Conservation (phyloP, 2,888 invertebrate genomes). For the Drosophila colorata region DNA sequence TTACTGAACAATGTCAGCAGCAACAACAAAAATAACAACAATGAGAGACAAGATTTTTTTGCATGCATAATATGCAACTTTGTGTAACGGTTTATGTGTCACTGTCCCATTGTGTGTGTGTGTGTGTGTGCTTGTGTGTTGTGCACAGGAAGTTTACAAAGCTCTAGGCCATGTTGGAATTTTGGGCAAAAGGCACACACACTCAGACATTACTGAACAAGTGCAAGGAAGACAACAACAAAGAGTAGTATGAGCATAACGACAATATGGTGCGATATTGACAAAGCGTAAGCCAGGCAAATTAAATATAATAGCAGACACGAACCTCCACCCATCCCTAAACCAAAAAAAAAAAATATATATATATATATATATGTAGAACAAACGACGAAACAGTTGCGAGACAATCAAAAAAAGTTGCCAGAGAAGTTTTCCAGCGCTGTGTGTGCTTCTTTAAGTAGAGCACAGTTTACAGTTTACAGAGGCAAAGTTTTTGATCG, state of each 20-base stretch:
- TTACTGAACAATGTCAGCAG: slow-evolving; percentile 63
- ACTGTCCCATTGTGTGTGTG: slow-evolving; percentile 27
- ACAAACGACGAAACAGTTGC: slow-evolving; percentile 40
- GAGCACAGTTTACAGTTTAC: slow-evolving; percentile 33
- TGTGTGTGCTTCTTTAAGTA: slow-evolving; percentile 16
- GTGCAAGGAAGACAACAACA: neutral
- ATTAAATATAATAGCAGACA: slow-evolving; percentile 72
- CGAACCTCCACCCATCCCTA: neutral
- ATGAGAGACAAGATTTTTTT: slow-evolving; percentile 37
- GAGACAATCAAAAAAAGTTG: slow-evolving; percentile 53
- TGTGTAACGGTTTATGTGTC: slow-evolving; percentile 43
- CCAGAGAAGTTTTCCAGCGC: slow-evolving; percentile 52
- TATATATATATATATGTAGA: neutral
- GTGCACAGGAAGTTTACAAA: slow-evolving; percentile 69
- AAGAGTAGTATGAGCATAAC: neutral
- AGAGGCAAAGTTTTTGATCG: slow-evolving; percentile 63
- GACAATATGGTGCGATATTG: slow-evolving; percentile 61
- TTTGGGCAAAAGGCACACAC: slow-evolving; percentile 47
- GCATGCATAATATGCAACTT: slow-evolving; percentile 62
- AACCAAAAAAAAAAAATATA: neutral
- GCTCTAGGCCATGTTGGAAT: slow-evolving; percentile 71
- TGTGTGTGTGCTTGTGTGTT: slow-evolving; percentile 22
- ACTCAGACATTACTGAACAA: slow-evolving; percentile 14
- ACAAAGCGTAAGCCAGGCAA: slow-evolving; percentile 75
- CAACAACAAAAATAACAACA: slow-evolving; percentile 13